phyloP scores from a whole-genome alignment of 2,113 vertebrate genomes.

The Oxyura jamaicensis region DNA sequence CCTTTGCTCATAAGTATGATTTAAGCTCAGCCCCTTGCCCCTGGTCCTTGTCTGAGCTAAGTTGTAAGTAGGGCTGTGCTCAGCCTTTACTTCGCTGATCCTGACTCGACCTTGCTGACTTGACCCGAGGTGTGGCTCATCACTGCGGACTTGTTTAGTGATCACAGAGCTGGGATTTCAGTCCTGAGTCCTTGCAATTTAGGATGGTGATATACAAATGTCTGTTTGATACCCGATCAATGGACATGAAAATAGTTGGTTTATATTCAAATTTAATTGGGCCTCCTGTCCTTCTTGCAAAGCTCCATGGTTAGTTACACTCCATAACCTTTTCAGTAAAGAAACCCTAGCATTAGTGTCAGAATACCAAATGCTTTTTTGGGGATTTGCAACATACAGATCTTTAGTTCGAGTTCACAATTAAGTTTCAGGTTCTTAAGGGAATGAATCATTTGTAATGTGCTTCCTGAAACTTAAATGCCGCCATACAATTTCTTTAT shows the following conservation, averaged over 20 bases:
- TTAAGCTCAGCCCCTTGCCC: not conserved
- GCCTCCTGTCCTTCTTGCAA: not conserved
- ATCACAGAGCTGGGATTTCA: not conserved
- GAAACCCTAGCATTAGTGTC: not conserved
- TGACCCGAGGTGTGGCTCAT: not conserved
- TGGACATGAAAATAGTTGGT: not conserved
- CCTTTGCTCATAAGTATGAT: not conserved
- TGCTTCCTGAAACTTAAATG: not conserved
- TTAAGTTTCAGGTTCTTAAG: not conserved
- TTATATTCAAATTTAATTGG: not conserved
- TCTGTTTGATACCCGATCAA: not conserved
- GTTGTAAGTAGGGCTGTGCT: not conserved
- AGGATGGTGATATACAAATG: not conserved
- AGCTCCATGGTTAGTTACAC: not conserved
- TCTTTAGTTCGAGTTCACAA: not conserved
- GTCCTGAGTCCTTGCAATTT: not conserved
- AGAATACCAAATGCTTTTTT: not conserved
- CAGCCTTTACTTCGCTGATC: not conserved
- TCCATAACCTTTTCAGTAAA: not conserved
- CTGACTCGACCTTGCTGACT: not conserved
- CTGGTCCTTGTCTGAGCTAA: not conserved
- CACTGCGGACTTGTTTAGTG: not conserved
- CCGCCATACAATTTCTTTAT: not conserved
- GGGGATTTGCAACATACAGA: not conserved
- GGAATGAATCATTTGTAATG: not conserved